Conservation (phyloP, 2,888 invertebrate species). For the Euplagia quadripunctaria region DNA sequence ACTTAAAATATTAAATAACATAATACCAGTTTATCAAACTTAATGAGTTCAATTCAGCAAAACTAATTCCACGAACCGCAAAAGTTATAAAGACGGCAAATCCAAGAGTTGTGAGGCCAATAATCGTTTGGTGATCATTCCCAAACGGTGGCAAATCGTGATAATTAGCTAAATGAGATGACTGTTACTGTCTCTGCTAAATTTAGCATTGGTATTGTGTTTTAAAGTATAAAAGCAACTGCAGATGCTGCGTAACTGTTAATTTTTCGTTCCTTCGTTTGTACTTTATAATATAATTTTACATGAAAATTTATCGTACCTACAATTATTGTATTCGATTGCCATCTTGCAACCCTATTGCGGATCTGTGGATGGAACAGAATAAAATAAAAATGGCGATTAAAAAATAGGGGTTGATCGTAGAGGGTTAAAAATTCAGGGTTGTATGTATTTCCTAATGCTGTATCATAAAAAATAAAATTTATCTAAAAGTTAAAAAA, state of each 20-base stretch:
- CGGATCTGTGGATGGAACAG: no score
- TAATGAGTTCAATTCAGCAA: background rate
- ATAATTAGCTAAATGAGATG: constrained; percentile 38
- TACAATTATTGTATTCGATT: no score
- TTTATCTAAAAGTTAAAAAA: no score
- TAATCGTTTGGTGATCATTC: constrained; percentile 27
- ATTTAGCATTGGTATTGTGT: background rate
- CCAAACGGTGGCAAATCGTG: constrained; percentile 29
- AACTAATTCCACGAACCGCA: constrained; percentile 3
- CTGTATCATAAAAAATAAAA: no score
- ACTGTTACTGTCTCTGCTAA: constrained; percentile 23
- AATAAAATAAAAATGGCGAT: no score
- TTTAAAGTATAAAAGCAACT: background rate
- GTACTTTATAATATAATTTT: no score
- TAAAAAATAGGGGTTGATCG: no score
- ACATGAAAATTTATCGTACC: no score
- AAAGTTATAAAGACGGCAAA: constrained; percentile 27
- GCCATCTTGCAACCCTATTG: no score
- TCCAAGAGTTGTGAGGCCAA: constrained; percentile 16
- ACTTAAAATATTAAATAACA: background rate
- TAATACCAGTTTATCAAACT: background rate
- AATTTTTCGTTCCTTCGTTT: background rate
- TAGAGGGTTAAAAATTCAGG: no score
- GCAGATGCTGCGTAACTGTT: background rate
- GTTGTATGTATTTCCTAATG: no score